Conservation (phyloP, 2,888 invertebrate genomes). For the Tetramorium bicarinatum region DNA sequence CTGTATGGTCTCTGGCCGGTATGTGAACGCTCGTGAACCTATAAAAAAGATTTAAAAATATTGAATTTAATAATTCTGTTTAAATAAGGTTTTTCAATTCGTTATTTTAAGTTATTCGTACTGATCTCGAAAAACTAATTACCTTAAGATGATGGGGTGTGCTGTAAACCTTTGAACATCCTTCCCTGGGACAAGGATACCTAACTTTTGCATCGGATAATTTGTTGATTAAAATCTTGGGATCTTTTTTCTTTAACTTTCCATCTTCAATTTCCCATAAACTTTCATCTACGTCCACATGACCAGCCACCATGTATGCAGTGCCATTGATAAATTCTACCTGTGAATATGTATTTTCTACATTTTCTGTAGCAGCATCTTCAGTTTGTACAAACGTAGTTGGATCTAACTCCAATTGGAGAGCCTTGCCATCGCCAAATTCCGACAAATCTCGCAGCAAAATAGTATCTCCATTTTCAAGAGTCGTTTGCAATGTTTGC, state of each 20-base stretch:
- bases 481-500: constrained; percentile 73
- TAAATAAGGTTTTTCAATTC: background rate
- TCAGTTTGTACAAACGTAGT: constrained; percentile 74
- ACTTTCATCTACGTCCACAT: constrained; percentile 77
- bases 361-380: constrained; percentile 70
- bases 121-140: constrained; percentile 48
- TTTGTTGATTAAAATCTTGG: constrained; percentile 80
- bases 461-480: constrained; percentile 82
- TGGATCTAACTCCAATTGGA: constrained; percentile 81
- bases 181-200: constrained; percentile 86
- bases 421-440: constrained; percentile 79
- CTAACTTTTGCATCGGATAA: constrained; percentile 77
- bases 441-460: constrained; percentile 80
- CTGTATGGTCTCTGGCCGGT: constrained; percentile 87
- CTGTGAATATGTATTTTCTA: constrained; percentile 78
- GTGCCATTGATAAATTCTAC: constrained; percentile 82
- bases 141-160: constrained; percentile 87
- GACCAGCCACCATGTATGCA: constrained; percentile 81
- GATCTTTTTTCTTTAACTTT: constrained; percentile 77
- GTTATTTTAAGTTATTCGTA: background rate
- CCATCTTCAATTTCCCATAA: constrained; percentile 81
- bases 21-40: constrained; percentile 88
- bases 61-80: background rate
- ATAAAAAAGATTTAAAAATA: constrained; percentile 8
- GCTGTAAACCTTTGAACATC: constrained; percentile 87